These are phyloP conservation scores for Lypha dubia DNA, from an alignment of 2,888 invertebrate species.

Conservation along the genomic window DNA sequence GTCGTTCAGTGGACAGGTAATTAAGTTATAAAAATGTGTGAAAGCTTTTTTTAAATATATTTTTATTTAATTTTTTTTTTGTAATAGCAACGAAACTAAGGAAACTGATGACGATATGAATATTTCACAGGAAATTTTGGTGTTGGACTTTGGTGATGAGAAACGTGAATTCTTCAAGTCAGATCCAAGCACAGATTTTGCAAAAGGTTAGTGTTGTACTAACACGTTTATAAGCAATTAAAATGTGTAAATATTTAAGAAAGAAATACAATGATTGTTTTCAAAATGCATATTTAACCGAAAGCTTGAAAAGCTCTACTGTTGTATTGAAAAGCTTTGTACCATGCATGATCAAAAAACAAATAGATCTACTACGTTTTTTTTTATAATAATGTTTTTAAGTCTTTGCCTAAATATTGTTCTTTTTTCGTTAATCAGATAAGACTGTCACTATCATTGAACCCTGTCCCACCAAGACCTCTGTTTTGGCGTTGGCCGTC, in stretches of 20 bases:
- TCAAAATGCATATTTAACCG: too few relatives aligned
- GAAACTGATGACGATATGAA: slow-evolving; percentile 89
- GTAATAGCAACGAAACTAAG: slow-evolving; percentile 85
- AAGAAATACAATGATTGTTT: not conserved
- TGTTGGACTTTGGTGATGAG: slow-evolving; percentile 96
- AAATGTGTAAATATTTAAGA: not conserved
- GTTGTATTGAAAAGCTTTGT: too few relatives aligned
- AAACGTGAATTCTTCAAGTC: slow-evolving; percentile 91
- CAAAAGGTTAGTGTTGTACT: slow-evolving; percentile 85
- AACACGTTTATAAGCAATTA: not conserved
- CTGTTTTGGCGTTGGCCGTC: slow-evolving; percentile 94
- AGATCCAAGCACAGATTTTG: slow-evolving; percentile 90
- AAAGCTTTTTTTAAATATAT: slow-evolving; percentile 5
- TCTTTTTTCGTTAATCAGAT: slow-evolving; percentile 84
- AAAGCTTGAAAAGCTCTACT: too few relatives aligned
- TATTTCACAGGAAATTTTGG: slow-evolving; percentile 96
- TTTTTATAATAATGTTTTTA: not conserved
- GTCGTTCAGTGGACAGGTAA: slow-evolving; percentile 87
- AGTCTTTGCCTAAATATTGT: not conserved
- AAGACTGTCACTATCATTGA: slow-evolving; percentile 95
- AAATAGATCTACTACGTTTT: not conserved
- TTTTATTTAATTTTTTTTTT: slow-evolving; percentile 4
- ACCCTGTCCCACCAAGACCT: slow-evolving; percentile 95
- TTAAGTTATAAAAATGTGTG: slow-evolving; percentile 50
- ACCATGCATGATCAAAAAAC: too few relatives aligned